Evolutionary conservation across 2,888 invertebrate genomes (phyloP).

Genomic region (Bellardia bayeri): DNA sequence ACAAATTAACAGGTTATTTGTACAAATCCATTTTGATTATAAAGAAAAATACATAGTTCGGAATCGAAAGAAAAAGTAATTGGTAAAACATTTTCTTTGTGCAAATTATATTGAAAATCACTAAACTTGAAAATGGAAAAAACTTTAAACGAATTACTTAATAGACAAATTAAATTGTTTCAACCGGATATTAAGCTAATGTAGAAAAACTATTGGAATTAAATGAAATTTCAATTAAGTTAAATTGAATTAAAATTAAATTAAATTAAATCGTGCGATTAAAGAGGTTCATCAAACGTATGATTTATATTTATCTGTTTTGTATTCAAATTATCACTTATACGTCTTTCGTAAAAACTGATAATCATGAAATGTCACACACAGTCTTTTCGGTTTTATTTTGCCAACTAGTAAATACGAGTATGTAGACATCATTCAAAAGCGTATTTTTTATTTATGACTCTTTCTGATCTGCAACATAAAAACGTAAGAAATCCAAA

Average conservation of each 20-base stretch:
- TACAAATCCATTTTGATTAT: not conserved
- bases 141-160: not conserved
- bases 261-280: too few species aligned
- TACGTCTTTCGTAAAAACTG: not conserved
- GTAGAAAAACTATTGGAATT: too few species aligned
- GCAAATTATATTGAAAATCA: not conserved
- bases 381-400: not conserved
- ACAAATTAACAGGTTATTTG: slow-evolving; percentile 23
- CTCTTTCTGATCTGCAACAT: slow-evolving; percentile 9
- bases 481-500: not conserved
- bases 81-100: not conserved
- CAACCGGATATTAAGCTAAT: not conserved
- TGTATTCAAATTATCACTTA: not conserved
- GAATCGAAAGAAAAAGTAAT: not conserved
- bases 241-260: too few species aligned
- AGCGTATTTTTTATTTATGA: slow-evolving; percentile 11
- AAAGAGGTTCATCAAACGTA: not conserved
- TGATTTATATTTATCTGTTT: not conserved
- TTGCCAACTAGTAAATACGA: not conserved
- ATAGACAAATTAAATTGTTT: too few species aligned
- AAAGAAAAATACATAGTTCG: not conserved
- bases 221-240: too few species aligned
- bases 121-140: slow-evolving; percentile 26
- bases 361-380: too few species aligned
- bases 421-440: not conserved